Conservation (phyloP, 23 tunicate species). For the Aplidium turbinatum region DNA sequence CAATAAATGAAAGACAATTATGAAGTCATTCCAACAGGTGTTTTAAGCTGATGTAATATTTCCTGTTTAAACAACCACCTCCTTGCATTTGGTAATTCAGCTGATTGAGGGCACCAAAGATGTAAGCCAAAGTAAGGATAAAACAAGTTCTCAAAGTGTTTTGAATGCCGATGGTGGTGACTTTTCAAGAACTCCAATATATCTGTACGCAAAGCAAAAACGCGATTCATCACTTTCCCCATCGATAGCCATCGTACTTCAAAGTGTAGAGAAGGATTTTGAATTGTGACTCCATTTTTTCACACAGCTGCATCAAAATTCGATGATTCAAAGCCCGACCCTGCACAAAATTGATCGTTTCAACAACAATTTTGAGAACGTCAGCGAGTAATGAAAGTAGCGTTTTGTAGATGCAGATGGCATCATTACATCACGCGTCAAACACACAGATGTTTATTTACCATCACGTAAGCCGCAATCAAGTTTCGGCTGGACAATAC, state of each 20-base stretch:
- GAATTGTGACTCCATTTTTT: conserved; percentile 45
- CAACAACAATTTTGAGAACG: conserved; percentile 44
- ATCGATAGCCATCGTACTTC: conserved; percentile 28
- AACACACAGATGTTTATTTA: no score
- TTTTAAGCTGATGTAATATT: conserved; percentile 20
- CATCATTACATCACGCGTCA: no score
- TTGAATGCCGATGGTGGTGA: conserved; percentile 35
- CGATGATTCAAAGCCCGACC: conserved; percentile 45
- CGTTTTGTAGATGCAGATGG: no score
- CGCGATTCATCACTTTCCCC: conserved; percentile 16
- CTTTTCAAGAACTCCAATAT: conserved; percentile 9
- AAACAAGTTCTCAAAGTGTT: conserved; percentile 25
- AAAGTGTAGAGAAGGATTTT: conserved; percentile 27
- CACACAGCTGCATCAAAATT: conserved; percentile 44
- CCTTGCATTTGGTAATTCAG: conserved; percentile 45
- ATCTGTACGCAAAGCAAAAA: conserved; percentile 12
- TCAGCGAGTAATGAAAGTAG: conserved; percentile 33
- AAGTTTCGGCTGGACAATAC: no score
- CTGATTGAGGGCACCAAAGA: conserved; percentile 25
- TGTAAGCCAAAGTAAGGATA: conserved; percentile 32
- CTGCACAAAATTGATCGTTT: conserved; percentile 43
- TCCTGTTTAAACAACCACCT: conserved; percentile 35
- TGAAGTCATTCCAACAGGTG: no score
- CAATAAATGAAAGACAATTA: no score
- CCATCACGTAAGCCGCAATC: no score